phyloP scores from a whole-genome alignment of 2,797 vertebrate genomes.

The Taenioides sp. region DNA sequence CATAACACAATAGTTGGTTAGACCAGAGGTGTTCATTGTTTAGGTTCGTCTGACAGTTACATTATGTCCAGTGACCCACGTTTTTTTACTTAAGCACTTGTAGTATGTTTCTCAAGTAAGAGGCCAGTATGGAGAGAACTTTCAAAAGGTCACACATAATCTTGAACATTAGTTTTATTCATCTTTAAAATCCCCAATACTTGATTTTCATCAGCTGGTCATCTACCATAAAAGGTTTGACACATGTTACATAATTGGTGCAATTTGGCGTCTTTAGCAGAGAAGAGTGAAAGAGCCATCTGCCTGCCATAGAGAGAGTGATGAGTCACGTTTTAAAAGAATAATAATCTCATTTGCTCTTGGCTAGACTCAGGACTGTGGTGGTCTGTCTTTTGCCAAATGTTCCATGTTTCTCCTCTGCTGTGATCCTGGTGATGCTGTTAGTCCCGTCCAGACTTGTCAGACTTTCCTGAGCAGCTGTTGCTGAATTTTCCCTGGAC shows the following conservation, averaged over 20 bases:
- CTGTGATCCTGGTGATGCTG: conserved; percentile 54
- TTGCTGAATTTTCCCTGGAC: conserved; percentile 64
- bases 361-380: conserved; percentile 63
- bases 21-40: conserved; percentile 49
- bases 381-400: conserved; percentile 59
- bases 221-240: background rate
- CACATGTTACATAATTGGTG: conserved; percentile 34
- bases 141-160: conserved; percentile 16
- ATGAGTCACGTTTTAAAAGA: conserved; percentile 67
- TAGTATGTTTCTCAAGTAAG: background rate
- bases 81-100: conserved; percentile 33
- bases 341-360: conserved; percentile 61
- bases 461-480: conserved; percentile 78
- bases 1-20: conserved; percentile 67
- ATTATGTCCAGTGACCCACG: conserved; percentile 30
- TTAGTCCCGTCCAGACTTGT: conserved; percentile 60
- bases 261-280: conserved; percentile 18
- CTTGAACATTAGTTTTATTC: conserved; percentile 3
- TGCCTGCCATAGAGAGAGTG: conserved; percentile 29
- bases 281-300: conserved; percentile 19
- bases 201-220: background rate
- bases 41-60: conserved; percentile 59
- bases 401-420: conserved; percentile 80
- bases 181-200: background rate
- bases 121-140: conserved; percentile 10